Percentiles rank a stretch among this genome's conserved stretches.
Evolutionary conservation across 2,888 invertebrate genomes (phyloP).

Genomic region (Drosophila histrio): DNA sequence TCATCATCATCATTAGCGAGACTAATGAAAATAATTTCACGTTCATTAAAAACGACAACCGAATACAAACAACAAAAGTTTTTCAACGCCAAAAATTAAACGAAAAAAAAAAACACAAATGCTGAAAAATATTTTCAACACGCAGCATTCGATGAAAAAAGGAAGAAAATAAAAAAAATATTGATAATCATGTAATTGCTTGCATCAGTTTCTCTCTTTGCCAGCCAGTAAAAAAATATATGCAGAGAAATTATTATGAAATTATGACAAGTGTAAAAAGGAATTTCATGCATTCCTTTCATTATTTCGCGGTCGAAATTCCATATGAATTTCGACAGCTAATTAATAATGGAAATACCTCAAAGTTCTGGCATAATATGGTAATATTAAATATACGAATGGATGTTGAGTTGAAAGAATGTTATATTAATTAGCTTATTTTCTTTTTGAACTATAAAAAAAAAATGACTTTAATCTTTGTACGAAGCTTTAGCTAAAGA

Average conservation of each 20-base stretch:
- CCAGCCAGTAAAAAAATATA: constrained; percentile 7
- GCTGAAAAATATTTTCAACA: constrained; percentile 23
- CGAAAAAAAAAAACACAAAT: background rate
- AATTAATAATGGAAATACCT: constrained; percentile 20
- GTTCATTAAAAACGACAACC: constrained; percentile 59
- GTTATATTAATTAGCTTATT: background rate
- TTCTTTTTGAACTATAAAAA: background rate
- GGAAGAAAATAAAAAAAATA: background rate
- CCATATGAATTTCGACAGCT: constrained; percentile 9
- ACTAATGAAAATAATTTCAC: constrained; percentile 71
- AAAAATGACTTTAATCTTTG: background rate
- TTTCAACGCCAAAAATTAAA: constrained; percentile 3
- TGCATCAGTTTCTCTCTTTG: background rate
- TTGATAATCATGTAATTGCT: constrained; percentile 43
- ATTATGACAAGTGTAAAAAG: constrained; percentile 52
- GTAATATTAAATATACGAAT: background rate
- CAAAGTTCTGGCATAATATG: background rate
- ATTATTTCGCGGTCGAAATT: constrained; percentile 1
- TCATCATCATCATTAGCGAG: constrained; percentile 20
- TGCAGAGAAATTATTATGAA: constrained; percentile 25
- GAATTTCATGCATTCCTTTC: constrained; percentile 22
- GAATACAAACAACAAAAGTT: constrained; percentile 10
- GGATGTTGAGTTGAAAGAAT: background rate
- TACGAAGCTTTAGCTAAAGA: background rate
- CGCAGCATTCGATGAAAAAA: constrained; percentile 3